Percentiles rank a stretch among this genome's conserved stretches.
Conservation (phyloP, 2,113 vertebrate species). For the Macquaria ambigua region DNA sequence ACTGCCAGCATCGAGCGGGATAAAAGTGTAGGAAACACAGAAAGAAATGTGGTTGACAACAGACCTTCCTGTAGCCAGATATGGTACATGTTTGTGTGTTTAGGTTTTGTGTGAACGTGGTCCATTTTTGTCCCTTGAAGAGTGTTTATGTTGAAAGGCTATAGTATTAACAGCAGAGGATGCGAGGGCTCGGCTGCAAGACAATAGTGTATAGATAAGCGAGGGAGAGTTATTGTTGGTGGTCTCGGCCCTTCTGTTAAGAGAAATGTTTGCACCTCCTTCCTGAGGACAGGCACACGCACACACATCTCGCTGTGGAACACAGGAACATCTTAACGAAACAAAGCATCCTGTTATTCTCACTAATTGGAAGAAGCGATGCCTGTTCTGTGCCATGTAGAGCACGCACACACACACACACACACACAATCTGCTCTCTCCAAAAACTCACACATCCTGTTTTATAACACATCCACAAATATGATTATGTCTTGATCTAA, state of each 20-base stretch:
- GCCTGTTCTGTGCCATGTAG: slow-evolving; percentile 50
- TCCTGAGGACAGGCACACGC: slow-evolving; percentile 60
- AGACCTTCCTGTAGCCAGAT: slow-evolving; percentile 41
- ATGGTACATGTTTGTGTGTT: slow-evolving; percentile 57
- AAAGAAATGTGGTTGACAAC: slow-evolving; percentile 19
- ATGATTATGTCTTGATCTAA: slow-evolving; percentile 62
- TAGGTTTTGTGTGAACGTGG: slow-evolving; percentile 20
- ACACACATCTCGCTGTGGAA: slow-evolving; percentile 52
- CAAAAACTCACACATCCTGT: slow-evolving; percentile 49
- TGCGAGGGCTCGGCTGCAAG: slow-evolving; percentile 2
- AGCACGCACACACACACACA: slow-evolving; percentile 2
- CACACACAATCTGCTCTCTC: slow-evolving; percentile 42
- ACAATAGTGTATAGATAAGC: slow-evolving; percentile 59
- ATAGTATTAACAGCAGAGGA: slow-evolving; percentile 46
- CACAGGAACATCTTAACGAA: slow-evolving; percentile 77
- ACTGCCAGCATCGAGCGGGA: not conserved
- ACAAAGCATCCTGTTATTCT: slow-evolving; percentile 81
- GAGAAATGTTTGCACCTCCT: slow-evolving; percentile 72
- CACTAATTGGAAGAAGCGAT: slow-evolving; percentile 55
- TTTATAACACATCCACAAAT: slow-evolving; percentile 63
- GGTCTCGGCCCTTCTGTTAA: slow-evolving; percentile 45
- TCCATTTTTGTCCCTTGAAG: slow-evolving; percentile 38
- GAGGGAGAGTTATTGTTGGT: slow-evolving; percentile 24
- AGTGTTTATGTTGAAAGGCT: slow-evolving; percentile 65
- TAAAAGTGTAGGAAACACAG: slow-evolving; percentile 48